Conservation (phyloP, 2,797 vertebrate species). For the Lepilemur ruficaudatus region DNA sequence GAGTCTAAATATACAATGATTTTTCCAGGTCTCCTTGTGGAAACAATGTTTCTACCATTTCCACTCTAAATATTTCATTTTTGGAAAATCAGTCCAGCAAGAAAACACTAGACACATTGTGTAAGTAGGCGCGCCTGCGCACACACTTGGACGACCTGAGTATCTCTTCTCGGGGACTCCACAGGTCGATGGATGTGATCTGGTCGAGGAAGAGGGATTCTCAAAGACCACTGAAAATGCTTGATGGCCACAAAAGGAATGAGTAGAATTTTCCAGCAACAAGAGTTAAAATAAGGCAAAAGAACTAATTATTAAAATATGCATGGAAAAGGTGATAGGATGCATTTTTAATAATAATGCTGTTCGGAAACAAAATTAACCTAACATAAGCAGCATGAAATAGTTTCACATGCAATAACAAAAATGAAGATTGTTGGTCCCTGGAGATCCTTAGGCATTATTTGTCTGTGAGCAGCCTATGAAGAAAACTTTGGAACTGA, state of each 20-base stretch:
- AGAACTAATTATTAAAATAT: not conserved
- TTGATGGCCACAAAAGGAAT: not conserved
- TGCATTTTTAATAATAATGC: not conserved
- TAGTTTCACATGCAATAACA: slow-evolving; percentile 54
- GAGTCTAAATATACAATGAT: not conserved
- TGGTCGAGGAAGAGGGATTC: not conserved
- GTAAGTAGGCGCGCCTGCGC: not conserved
- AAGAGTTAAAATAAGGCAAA: not conserved
- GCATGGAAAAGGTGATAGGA: not conserved
- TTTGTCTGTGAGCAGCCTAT: slow-evolving; percentile 59
- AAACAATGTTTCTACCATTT: not conserved
- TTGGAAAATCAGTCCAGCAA: not conserved
- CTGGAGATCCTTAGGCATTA: slow-evolving; percentile 41
- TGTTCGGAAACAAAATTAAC: slow-evolving; percentile 39
- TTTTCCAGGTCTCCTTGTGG: not conserved
- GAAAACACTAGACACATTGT: not conserved
- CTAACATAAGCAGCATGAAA: slow-evolving; percentile 40
- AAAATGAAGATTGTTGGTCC: slow-evolving; percentile 21
- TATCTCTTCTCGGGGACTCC: not conserved
- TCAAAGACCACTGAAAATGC: not conserved
- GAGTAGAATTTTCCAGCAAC: not conserved
- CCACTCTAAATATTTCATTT: slow-evolving; percentile 14
- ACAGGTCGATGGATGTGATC: not conserved
- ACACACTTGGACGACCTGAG: not conserved
- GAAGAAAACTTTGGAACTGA: slow-evolving; percentile 60